phyloP scores from a whole-genome alignment of 2,797 vertebrate species.

The Xerus rutilus region DNA sequence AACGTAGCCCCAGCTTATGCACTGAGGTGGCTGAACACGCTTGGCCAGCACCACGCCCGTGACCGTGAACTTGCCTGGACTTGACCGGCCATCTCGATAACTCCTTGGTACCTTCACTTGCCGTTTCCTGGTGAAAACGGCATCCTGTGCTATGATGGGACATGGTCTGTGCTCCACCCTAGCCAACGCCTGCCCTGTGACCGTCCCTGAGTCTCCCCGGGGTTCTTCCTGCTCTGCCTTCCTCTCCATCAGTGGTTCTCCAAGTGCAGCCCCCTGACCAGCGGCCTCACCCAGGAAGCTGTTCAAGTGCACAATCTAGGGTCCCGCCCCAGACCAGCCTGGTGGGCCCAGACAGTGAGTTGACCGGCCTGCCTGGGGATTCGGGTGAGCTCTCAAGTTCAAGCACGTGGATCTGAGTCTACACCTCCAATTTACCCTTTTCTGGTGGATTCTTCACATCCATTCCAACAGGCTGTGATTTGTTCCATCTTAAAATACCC shows the following conservation, averaged over 20 bases:
- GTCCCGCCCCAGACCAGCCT: not conserved
- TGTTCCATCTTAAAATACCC: not conserved
- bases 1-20: not conserved
- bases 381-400: too few species aligned
- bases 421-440: not conserved
- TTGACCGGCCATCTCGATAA: not conserved
- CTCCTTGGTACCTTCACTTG: too few species aligned
- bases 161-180: fast-evolving
- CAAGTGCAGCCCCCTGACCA: not conserved
- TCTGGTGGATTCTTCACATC: not conserved
- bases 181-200: fast-evolving
- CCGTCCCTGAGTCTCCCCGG: not conserved
- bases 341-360: not conserved
- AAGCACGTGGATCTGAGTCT: not conserved
- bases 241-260: not conserved
- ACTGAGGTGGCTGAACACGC: not conserved
- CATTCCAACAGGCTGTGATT: not conserved
- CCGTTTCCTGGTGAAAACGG: too few species aligned
- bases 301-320: not conserved
- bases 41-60: not conserved
- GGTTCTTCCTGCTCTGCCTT: not conserved
- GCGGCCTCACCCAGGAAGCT: not conserved
- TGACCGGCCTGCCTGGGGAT: not conserved
- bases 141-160: not conserved
- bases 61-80: not conserved